These are phyloP conservation scores for Phocoena phocoena DNA, from an alignment of 2,113 vertebrate species.

Conservation along the genomic window DNA sequence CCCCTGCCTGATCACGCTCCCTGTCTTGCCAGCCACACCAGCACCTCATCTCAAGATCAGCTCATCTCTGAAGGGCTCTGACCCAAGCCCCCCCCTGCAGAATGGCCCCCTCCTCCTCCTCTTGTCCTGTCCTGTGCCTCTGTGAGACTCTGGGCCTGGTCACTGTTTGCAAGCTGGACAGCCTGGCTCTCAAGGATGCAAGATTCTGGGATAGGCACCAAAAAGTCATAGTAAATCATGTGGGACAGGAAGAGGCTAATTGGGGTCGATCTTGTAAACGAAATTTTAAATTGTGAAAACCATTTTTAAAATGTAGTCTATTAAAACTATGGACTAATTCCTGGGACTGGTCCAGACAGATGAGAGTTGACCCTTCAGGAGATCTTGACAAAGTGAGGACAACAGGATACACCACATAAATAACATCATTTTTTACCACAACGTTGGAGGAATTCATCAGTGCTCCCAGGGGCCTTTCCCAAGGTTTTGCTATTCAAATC, in stretches of 20 bases:
- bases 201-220: neutral
- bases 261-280: neutral
- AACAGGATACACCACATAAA: fast-evolving
- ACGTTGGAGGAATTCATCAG: fast-evolving
- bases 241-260: neutral
- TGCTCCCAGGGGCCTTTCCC: neutral
- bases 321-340: neutral
- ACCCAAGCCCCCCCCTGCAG: neutral
- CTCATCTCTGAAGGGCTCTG: neutral
- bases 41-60: neutral
- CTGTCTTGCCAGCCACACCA: neutral
- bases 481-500: fast-evolving
- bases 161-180: neutral
- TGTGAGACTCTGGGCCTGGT: neutral
- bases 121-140: neutral
- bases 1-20: neutral
- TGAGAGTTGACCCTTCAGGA: neutral
- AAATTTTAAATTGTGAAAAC: neutral
- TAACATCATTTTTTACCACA: neutral
- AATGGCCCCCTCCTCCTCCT: neutral
- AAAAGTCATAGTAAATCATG: neutral
- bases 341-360: neutral
- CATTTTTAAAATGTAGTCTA: neutral
- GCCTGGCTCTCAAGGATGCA: neutral
- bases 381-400: neutral